phyloP scores from a whole-genome alignment of 2,113 vertebrate species.

The Ranitomeya variabilis region DNA sequence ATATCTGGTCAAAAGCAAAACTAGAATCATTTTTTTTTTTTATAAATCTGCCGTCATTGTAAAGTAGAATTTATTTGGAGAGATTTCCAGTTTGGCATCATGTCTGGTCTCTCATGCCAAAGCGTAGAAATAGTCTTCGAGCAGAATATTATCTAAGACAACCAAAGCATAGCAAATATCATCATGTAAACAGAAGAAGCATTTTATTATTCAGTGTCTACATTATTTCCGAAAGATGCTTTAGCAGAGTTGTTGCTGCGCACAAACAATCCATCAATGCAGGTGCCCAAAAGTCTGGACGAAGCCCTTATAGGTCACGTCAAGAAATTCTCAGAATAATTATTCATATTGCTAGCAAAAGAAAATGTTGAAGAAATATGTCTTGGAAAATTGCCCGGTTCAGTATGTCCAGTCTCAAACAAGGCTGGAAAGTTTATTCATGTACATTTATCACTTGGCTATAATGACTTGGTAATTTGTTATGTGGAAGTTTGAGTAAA shows the following conservation, averaged over 20 bases:
- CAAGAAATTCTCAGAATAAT: background rate
- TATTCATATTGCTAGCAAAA: background rate
- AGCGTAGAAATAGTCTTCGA: background rate
- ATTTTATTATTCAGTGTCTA: background rate
- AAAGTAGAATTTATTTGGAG: background rate
- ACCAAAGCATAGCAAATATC: background rate
- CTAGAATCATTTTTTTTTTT: background rate
- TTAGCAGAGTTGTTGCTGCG: background rate
- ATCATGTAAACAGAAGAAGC: background rate
- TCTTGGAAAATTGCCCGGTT: background rate
- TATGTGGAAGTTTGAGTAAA: background rate
- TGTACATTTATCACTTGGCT: background rate
- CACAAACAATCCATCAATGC: background rate
- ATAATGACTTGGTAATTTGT: background rate
- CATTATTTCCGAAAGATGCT: background rate
- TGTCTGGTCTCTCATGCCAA: background rate
- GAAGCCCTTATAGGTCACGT: background rate
- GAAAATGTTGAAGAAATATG: background rate
- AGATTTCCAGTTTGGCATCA: background rate
- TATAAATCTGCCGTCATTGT: background rate
- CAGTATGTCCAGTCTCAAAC: background rate
- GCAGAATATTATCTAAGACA: background rate
- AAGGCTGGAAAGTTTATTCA: background rate
- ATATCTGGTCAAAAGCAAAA: background rate
- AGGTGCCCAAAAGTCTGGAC: constrained; percentile 2